Evolutionary conservation across 2,797 vertebrate genomes (phyloP).

Genomic region (Pseudochaenichthys georgianus): DNA sequence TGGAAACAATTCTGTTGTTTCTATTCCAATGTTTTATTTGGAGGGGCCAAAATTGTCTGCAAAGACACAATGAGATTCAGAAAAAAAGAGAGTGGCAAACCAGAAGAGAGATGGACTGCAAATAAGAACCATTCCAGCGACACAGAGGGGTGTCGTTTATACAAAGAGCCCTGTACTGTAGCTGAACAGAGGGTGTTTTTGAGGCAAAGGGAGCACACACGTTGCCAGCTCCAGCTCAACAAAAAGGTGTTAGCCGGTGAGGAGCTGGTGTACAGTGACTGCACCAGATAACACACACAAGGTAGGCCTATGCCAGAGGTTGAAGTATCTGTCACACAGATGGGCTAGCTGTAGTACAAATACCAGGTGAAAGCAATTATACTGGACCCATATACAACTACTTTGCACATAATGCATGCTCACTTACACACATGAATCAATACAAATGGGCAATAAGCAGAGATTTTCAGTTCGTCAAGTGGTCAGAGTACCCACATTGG

Average conservation of each 20-base stretch:
- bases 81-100: constrained; percentile 19
- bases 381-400: too few relatives aligned
- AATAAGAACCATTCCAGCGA: constrained; percentile 59
- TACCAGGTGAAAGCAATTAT: too few relatives aligned
- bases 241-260: constrained; percentile 54
- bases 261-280: constrained; percentile 24
- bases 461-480: constrained; percentile 14
- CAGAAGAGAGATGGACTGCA: constrained; percentile 45
- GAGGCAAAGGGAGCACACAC: constrained; percentile 22
- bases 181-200: constrained; percentile 59
- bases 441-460: constrained; percentile 16
- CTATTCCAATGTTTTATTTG: constrained; percentile 53
- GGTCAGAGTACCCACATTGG: constrained; percentile 11
- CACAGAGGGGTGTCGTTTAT: constrained; percentile 60
- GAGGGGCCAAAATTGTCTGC: constrained; percentile 50
- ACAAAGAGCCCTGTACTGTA: constrained; percentile 61
- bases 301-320: constrained; percentile 16
- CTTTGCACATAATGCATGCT: constrained; percentile 17
- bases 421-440: constrained; percentile 9
- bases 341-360: constrained; percentile 7
- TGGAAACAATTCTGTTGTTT: constrained; percentile 62
- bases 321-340: constrained; percentile 36
- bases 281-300: constrained; percentile 50
- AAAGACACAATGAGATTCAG: constrained; percentile 52
- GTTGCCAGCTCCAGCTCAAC: constrained; percentile 45